phyloP scores from a whole-genome alignment of 2,113 vertebrate species.

The Tenrec ecaudatus region DNA sequence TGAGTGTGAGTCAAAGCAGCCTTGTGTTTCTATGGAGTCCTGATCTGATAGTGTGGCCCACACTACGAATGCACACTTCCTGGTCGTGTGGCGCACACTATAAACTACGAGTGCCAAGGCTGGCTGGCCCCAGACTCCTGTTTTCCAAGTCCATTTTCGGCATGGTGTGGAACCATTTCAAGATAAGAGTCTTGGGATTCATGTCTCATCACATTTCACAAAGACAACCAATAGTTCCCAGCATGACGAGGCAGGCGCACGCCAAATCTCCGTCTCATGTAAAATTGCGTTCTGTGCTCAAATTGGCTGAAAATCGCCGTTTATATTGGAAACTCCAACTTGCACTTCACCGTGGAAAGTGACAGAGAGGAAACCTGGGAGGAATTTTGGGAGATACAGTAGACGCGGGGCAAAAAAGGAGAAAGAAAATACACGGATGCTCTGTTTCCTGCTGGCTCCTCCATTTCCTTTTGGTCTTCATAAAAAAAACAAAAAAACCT shows the following conservation, averaged over 20 bases:
- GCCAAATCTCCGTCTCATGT: constrained; percentile 80
- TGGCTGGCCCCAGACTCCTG: neutral
- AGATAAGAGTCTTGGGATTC: constrained; percentile 63
- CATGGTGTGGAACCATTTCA: neutral
- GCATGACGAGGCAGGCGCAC: constrained; percentile 75
- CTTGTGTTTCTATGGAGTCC: neutral
- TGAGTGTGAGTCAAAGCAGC: constrained; percentile 5
- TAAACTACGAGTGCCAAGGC: neutral
- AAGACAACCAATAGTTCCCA: constrained; percentile 77
- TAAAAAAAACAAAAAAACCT: constrained; percentile 51
- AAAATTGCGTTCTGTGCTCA: constrained; percentile 81
- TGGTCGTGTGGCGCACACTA: neutral
- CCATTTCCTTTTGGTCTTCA: constrained; percentile 73
- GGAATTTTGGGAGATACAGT: constrained; percentile 71
- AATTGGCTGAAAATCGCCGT: constrained; percentile 80
- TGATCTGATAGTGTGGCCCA: too few relatives aligned
- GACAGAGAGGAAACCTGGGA: constrained; percentile 77
- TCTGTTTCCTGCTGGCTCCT: constrained; percentile 24
- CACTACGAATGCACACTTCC: too few relatives aligned
- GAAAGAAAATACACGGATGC: neutral
- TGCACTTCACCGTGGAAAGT: constrained; percentile 77
- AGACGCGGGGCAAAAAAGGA: neutral
- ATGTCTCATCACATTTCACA: constrained; percentile 66
- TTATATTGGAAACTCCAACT: constrained; percentile 81
- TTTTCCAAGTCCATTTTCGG: constrained; percentile 16